Conservation (phyloP, 2,113 vertebrate genomes). For the Neopipo cinnamomea region DNA sequence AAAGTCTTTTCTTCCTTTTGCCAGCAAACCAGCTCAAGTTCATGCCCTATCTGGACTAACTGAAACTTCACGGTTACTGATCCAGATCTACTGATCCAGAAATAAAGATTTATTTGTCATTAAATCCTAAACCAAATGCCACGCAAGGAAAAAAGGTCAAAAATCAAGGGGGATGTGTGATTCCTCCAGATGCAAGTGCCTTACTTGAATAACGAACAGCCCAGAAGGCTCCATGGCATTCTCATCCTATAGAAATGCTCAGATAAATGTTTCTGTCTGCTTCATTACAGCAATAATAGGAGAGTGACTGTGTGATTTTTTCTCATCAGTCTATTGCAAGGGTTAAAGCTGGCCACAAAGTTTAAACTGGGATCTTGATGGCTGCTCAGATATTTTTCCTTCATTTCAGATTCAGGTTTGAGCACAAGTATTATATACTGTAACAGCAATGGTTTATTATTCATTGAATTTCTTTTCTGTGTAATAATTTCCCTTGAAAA, state of each 20-base stretch:
- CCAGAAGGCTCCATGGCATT: not conserved
- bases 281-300: not conserved
- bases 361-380: not conserved
- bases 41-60: not conserved
- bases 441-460: not conserved
- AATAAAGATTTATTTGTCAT: not conserved
- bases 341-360: not conserved
- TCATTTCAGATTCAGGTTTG: not conserved
- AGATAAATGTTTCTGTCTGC: not conserved
- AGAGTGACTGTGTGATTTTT: not conserved
- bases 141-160: not conserved
- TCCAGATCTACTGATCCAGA: not conserved
- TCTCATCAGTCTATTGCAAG: not conserved
- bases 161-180: not conserved
- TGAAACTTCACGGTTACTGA: not conserved
- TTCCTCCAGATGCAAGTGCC: not conserved
- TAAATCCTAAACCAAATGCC: constrained; percentile 16
- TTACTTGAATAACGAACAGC: not conserved
- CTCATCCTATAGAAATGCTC: not conserved
- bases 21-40: not conserved
- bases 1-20: not conserved
- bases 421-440: not conserved
- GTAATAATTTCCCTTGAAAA: not conserved
- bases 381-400: not conserved
- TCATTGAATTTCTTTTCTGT: not conserved